Conservation (phyloP, 2,113 vertebrate genomes). For the Suncus etruscus region DNA sequence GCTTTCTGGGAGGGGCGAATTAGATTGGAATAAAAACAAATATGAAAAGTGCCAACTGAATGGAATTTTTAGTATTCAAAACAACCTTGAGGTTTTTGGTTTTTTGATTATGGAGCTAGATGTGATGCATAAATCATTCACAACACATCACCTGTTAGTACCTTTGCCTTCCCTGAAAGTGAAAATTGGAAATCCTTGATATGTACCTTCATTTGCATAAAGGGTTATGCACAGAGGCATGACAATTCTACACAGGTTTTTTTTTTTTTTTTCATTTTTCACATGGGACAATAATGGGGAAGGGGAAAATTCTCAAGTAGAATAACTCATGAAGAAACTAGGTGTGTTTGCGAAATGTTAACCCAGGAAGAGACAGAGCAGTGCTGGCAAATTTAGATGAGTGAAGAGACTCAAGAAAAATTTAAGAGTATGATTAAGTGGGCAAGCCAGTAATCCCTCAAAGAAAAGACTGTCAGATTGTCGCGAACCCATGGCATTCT, state of each 20-base stretch:
- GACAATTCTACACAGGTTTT: neutral
- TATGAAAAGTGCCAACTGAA: slow-evolving; percentile 34
- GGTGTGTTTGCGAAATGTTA: neutral
- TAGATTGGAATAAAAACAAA: slow-evolving; percentile 57
- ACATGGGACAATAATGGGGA: slow-evolving; percentile 7
- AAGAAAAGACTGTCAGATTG: neutral
- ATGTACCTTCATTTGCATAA: slow-evolving; percentile 37
- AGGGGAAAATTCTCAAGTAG: slow-evolving; percentile 26
- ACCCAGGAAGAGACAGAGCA: neutral
- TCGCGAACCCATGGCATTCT: neutral
- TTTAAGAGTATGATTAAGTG: neutral
- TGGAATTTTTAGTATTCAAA: slow-evolving; percentile 67
- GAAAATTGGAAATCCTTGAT: slow-evolving; percentile 57
- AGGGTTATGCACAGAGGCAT: neutral
- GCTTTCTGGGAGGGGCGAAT: neutral
- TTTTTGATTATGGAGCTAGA: slow-evolving; percentile 54
- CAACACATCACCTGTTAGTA: slow-evolving; percentile 83
- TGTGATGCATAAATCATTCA: slow-evolving; percentile 68
- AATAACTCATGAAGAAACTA: neutral
- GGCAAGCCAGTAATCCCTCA: neutral
- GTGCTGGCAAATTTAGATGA: neutral
- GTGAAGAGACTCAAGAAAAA: neutral
- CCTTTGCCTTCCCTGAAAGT: slow-evolving; percentile 92
- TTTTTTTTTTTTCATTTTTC: slow-evolving; percentile 13
- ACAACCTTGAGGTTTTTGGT: slow-evolving; percentile 58